Percentiles rank a stretch among this genome's conserved stretches.
Conservation (phyloP, 2,113 vertebrate species). For the Chlorodrepanis virens region DNA sequence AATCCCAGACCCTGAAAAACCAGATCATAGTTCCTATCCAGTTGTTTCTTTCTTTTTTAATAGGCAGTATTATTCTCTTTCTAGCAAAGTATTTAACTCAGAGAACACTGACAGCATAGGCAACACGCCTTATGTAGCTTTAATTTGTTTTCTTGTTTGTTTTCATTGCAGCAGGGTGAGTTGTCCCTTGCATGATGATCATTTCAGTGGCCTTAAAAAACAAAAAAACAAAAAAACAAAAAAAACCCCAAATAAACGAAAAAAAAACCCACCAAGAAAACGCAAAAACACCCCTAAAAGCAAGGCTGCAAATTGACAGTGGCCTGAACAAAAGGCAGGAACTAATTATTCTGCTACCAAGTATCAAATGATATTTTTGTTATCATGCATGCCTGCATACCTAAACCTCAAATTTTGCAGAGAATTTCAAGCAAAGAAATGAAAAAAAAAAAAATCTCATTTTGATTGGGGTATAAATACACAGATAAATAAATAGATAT, state of each 20-base stretch:
- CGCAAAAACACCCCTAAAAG: neutral
- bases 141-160: neutral
- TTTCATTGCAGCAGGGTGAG: neutral
- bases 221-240: too few species aligned
- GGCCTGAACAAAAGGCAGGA: neutral
- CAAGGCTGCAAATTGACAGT: neutral
- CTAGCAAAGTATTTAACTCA: neutral
- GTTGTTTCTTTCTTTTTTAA: neutral
- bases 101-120: neutral
- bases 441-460: neutral
- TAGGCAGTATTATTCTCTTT: neutral
- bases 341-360: neutral
- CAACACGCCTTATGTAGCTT: neutral
- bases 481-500: neutral
- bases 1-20: neutral
- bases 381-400: neutral
- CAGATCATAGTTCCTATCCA: neutral
- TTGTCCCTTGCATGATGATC: neutral
- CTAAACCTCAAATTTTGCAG: neutral
- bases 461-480: too few species aligned
- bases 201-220: neutral
- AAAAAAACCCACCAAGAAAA: neutral
- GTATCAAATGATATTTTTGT: neutral
- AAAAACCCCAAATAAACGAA: accelerated
- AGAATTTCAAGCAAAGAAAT: neutral